Evolutionary conservation across 2,797 vertebrate genomes (phyloP).

Genomic region (Phrynocephalus forsythii): DNA sequence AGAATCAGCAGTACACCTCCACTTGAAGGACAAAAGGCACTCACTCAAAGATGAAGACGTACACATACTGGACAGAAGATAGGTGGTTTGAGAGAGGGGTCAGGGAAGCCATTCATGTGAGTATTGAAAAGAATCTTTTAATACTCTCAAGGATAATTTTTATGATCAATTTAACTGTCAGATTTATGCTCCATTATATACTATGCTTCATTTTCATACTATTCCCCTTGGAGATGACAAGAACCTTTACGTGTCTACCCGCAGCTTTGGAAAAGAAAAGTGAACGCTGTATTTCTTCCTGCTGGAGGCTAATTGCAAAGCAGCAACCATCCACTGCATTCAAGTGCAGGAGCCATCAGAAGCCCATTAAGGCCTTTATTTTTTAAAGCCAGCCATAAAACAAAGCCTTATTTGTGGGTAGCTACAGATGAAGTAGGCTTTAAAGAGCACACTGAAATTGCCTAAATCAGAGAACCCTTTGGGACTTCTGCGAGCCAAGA

Average conservation of each 20-base stretch:
- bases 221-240: not conserved
- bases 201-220: slow-evolving; percentile 4
- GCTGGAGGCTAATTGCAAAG: slow-evolving; percentile 12
- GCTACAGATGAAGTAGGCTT: slow-evolving; percentile 20
- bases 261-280: not conserved
- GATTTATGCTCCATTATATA: not conserved
- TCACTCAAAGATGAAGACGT: no score
- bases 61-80: no score
- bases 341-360: slow-evolving; percentile 16
- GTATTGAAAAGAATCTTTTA: no score
- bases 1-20: no score
- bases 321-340: slow-evolving; percentile 6
- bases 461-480: slow-evolving; percentile 9
- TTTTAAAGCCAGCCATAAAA: slow-evolving; percentile 26
- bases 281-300: slow-evolving; percentile 20
- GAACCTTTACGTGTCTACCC: not conserved
- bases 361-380: slow-evolving; percentile 17
- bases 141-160: not conserved
- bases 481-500: slow-evolving; percentile 16
- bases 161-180: not conserved
- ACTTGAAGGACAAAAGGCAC: no score
- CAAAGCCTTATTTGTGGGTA: slow-evolving; percentile 32
- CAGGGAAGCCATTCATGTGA: no score
- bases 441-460: slow-evolving; percentile 25
- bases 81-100: no score